Conservation (phyloP, 2,888 invertebrate species). For the Miltochrista miniata region DNA sequence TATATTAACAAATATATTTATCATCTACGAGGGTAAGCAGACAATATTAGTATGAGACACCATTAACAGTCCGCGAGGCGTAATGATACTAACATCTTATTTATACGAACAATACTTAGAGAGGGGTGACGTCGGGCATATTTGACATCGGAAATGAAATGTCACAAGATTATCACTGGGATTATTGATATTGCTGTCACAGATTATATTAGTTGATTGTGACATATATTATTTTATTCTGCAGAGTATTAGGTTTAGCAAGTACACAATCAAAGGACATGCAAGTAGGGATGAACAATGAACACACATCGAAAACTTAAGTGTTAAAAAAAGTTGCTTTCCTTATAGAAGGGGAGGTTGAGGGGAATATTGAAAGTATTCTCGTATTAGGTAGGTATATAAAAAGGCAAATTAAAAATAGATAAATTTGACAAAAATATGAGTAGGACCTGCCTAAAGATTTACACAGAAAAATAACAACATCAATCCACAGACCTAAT, state of each 20-base stretch:
- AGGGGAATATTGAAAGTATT: too few relatives aligned
- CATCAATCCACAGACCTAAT: too few relatives aligned
- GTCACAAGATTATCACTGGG: conserved; percentile 71
- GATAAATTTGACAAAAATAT: too few relatives aligned
- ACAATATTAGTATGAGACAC: conserved; percentile 19
- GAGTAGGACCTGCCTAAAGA: too few relatives aligned
- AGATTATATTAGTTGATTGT: conserved; percentile 40
- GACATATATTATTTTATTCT: conserved; percentile 22
- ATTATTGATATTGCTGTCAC: conserved; percentile 72
- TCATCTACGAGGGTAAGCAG: conserved; percentile 15
- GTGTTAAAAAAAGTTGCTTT: too few relatives aligned
- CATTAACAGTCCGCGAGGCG: conserved; percentile 23
- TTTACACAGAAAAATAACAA: too few relatives aligned
- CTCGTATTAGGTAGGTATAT: too few relatives aligned
- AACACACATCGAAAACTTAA: too few relatives aligned
- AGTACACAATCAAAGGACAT: too few relatives aligned
- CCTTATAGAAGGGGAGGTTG: too few relatives aligned
- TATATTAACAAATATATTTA: conserved; percentile 5
- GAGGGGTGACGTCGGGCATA: conserved; percentile 38
- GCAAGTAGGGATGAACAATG: too few relatives aligned
- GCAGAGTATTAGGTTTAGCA: neutral
- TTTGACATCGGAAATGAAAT: conserved; percentile 80
- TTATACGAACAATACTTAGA: conserved; percentile 61
- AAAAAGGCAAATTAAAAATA: too few relatives aligned
- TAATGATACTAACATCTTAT: conserved; percentile 55